Conservation (phyloP, 2,888 invertebrate species). For the Caenorhabditis macrosperma region DNA sequence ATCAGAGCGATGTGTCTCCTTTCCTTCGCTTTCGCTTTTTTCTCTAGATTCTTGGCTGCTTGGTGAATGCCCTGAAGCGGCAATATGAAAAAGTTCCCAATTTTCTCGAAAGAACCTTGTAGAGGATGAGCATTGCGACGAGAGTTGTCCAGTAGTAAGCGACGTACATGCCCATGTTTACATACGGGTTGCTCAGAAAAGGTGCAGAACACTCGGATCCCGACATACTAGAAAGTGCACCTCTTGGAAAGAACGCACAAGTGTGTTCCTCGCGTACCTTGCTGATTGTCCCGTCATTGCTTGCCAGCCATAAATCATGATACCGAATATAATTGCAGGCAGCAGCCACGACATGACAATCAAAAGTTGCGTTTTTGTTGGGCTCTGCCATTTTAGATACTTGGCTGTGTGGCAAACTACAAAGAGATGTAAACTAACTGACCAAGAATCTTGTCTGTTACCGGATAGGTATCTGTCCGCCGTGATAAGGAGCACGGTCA, state of each 20-base stretch:
- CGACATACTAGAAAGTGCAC: conserved; percentile 62
- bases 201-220: conserved; percentile 78
- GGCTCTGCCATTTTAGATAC: conserved; percentile 83
- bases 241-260: background rate
- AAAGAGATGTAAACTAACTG: conserved; percentile 40
- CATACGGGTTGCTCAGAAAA: conserved; percentile 79
- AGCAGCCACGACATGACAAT: conserved; percentile 79
- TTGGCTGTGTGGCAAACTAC: conserved; percentile 79
- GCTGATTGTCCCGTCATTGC: conserved; percentile 70
- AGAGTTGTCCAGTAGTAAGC: conserved; percentile 80
- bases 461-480: conserved; percentile 75
- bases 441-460: background rate
- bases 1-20: conserved; percentile 77
- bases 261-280: conserved; percentile 27
- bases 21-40: conserved; percentile 79
- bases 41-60: conserved; percentile 79
- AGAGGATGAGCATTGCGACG: conserved; percentile 79
- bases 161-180: conserved; percentile 80
- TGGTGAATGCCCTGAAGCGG: conserved; percentile 76
- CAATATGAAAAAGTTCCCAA: no score
- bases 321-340: conserved; percentile 78
- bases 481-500: conserved; percentile 79
- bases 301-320: conserved; percentile 80
- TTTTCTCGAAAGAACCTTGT: conserved; percentile 69
- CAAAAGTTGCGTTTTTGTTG: conserved; percentile 85